phyloP scores from a whole-genome alignment of 2,797 vertebrate genomes.

The Calcarius lapponicus region DNA sequence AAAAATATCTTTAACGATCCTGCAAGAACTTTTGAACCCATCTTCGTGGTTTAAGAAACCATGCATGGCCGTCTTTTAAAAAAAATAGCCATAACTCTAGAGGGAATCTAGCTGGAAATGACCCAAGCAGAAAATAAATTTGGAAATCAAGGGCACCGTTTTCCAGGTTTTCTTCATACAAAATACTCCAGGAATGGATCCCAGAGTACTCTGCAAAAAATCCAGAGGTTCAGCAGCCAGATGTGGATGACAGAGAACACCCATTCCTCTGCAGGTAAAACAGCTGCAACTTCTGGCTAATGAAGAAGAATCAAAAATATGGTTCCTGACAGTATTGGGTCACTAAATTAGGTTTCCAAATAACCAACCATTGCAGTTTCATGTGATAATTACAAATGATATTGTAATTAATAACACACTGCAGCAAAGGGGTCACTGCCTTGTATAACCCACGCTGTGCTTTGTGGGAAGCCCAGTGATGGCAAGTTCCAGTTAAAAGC shows the following conservation, averaged over 20 bases:
- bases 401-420: not conserved
- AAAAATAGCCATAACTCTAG: accelerated
- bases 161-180: not conserved
- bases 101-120: not conserved
- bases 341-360: not conserved
- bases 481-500: not conserved
- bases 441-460: not conserved
- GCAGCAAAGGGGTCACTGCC: not conserved
- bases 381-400: not conserved
- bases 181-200: not conserved
- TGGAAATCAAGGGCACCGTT: not conserved
- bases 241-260: not conserved
- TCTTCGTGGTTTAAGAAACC: not conserved
- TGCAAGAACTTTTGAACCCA: not conserved
- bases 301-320: not conserved
- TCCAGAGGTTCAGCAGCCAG: not conserved
- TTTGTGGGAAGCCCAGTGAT: not conserved
- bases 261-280: not conserved
- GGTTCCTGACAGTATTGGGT: not conserved
- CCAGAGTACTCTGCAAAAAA: not conserved
- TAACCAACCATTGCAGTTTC: not conserved
- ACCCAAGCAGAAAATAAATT: not conserved
- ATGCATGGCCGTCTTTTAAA: accelerated
- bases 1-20: not conserved
- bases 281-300: not conserved